These are phyloP conservation scores for Ischnus inquisitorius DNA, from an alignment of 2,888 invertebrate species.

Conservation along the genomic window DNA sequence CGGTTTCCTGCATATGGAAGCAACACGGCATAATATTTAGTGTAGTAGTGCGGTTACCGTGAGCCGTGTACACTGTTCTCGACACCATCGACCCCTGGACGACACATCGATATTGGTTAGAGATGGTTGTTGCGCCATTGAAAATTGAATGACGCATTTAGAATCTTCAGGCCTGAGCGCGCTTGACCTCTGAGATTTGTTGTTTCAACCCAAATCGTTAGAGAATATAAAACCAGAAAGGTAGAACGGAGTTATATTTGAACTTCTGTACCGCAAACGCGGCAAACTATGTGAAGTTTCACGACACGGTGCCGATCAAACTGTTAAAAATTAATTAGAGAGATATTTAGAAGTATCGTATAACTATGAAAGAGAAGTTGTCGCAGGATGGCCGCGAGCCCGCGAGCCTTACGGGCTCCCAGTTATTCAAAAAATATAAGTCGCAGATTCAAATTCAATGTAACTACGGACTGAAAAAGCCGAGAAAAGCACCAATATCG, in stretches of 20 bases:
- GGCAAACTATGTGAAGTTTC: neutral
- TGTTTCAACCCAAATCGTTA: neutral
- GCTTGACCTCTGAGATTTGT: slow-evolving; percentile 16
- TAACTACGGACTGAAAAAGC: neutral
- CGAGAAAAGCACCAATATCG: slow-evolving; percentile 4
- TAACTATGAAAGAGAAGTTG: no score
- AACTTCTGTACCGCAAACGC: neutral
- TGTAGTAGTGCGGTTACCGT: neutral
- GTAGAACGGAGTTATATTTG: neutral
- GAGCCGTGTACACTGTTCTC: neutral
- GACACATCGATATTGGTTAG: neutral
- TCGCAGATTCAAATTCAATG: slow-evolving; percentile 11
- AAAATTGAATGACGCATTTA: neutral
- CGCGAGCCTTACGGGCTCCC: no score
- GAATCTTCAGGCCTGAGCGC: slow-evolving; percentile 16
- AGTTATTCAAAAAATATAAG: neutral
- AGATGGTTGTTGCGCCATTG: slow-evolving; percentile 16
- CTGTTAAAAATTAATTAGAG: no score
- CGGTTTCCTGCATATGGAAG: slow-evolving; percentile 66
- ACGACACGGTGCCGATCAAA: neutral
- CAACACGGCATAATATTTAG: slow-evolving; percentile 11
- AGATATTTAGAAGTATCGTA: no score
- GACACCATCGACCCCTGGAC: neutral
- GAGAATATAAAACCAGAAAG: neutral
- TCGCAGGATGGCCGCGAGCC: no score